Evolutionary conservation across 2,888 invertebrate species (phyloP).

Genomic region (Ectropis crepuscularia): DNA sequence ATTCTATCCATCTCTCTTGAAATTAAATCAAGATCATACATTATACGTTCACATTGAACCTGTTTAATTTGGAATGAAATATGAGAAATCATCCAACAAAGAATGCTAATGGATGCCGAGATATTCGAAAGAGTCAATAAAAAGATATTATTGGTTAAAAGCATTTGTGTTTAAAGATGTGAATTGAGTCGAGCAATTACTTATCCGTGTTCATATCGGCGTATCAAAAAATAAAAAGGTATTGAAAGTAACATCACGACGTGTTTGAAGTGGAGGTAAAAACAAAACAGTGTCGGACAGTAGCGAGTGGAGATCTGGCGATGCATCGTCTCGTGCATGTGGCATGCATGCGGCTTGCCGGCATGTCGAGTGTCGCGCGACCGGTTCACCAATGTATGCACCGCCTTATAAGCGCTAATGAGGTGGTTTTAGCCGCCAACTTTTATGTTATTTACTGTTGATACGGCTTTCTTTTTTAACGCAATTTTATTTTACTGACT

Average conservation of each 20-base stretch:
- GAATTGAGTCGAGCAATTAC: slow-evolving; percentile 62
- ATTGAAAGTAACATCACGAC: slow-evolving; percentile 59
- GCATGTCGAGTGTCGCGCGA: slow-evolving; percentile 32
- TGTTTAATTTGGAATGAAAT: slow-evolving; percentile 22
- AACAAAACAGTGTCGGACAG: slow-evolving; percentile 63
- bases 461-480: slow-evolving; percentile 6
- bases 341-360: slow-evolving; percentile 42
- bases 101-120: slow-evolving; percentile 34
- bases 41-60: slow-evolving; percentile 29
- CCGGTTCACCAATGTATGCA: slow-evolving; percentile 27
- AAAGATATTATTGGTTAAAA: slow-evolving; percentile 45
- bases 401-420: slow-evolving; percentile 38
- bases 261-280: slow-evolving; percentile 56
- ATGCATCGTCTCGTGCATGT: slow-evolving; percentile 29
- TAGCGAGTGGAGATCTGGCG: slow-evolving; percentile 56
- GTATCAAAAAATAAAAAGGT: slow-evolving; percentile 62
- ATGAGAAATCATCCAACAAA: slow-evolving; percentile 30
- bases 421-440: slow-evolving; percentile 29
- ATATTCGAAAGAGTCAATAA: slow-evolving; percentile 37
- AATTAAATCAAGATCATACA: slow-evolving; percentile 19
- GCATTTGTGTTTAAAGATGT: slow-evolving; percentile 49
- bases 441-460: slow-evolving; percentile 16
- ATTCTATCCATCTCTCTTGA: slow-evolving; percentile 15
- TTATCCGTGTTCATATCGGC: slow-evolving; percentile 66
- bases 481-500: background rate